phyloP scores from a whole-genome alignment of 2,797 vertebrate species.

The Gorsachius magnificus region DNA sequence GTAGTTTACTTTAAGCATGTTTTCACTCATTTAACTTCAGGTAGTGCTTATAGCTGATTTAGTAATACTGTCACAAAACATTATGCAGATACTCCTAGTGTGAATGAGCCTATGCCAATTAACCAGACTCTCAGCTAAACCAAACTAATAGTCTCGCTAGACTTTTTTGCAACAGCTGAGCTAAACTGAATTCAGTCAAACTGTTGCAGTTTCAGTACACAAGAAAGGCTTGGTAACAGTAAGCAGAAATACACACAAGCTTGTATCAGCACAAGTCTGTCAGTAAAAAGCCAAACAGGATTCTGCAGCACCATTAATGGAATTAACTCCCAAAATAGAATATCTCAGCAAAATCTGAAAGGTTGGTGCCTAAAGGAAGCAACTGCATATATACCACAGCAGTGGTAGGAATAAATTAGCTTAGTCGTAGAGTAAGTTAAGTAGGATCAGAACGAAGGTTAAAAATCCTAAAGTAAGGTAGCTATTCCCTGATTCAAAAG shows the following conservation, averaged over 20 bases:
- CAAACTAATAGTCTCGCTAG: neutral
- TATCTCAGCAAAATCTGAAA: neutral
- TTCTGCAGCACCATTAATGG: neutral
- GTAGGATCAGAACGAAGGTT: constrained; percentile 21
- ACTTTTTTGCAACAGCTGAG: neutral
- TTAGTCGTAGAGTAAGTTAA: constrained; percentile 1
- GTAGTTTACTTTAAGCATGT: neutral
- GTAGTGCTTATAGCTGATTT: neutral
- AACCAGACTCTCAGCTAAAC: neutral
- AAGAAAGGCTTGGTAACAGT: neutral
- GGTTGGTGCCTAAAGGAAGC: neutral
- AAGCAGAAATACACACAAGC: neutral
- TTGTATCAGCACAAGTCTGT: neutral
- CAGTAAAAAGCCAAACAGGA: neutral
- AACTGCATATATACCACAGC: neutral
- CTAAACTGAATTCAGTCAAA: neutral
- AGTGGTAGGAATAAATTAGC: neutral
- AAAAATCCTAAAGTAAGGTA: constrained; percentile 41
- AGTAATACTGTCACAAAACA: neutral
- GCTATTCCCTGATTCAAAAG: constrained; percentile 49
- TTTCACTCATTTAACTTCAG: neutral
- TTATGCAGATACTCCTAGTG: neutral
- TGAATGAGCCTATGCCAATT: neutral
- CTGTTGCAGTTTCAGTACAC: neutral
- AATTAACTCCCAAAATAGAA: neutral